Evolutionary conservation across 2,888 invertebrate species (phyloP).

Genomic region (Metacarcinus magister): DNA sequence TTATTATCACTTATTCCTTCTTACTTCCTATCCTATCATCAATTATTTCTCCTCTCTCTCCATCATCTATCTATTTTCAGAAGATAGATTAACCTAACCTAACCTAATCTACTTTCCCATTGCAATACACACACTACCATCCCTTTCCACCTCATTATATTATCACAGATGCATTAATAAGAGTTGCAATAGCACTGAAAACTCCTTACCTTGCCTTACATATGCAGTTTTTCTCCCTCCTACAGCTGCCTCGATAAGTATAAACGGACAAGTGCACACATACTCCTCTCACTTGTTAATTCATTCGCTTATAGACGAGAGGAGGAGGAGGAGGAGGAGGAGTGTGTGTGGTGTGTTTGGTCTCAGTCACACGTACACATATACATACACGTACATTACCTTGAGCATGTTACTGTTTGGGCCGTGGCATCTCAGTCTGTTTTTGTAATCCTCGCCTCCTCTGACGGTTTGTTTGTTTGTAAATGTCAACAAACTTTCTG

Average conservation of each 20-base stretch:
- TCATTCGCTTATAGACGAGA: too few relatives aligned
- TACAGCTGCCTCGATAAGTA: not conserved
- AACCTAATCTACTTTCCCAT: not conserved
- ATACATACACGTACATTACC: not conserved
- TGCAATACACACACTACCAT: not conserved
- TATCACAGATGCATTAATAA: not conserved
- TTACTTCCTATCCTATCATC: not conserved
- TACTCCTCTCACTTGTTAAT: not conserved
- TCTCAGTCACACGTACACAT: not conserved
- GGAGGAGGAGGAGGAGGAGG: too few relatives aligned
- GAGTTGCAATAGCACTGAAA: not conserved
- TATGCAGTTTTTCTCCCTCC: not conserved
- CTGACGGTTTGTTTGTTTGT: not conserved
- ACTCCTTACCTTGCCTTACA: not conserved
- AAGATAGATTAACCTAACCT: not conserved
- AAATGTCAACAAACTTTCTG: not conserved
- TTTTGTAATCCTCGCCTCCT: not conserved
- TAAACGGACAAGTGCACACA: not conserved
- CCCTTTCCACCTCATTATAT: not conserved
- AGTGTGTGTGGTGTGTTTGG: not conserved
- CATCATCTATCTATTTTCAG: too few relatives aligned
- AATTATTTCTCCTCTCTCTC: not conserved
- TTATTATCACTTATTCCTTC: not conserved
- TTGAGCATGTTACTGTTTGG: constrained; percentile 19
- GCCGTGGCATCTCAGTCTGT: not conserved